phyloP scores from a whole-genome alignment of 2,797 vertebrate genomes.

The Nyctibius grandis region DNA sequence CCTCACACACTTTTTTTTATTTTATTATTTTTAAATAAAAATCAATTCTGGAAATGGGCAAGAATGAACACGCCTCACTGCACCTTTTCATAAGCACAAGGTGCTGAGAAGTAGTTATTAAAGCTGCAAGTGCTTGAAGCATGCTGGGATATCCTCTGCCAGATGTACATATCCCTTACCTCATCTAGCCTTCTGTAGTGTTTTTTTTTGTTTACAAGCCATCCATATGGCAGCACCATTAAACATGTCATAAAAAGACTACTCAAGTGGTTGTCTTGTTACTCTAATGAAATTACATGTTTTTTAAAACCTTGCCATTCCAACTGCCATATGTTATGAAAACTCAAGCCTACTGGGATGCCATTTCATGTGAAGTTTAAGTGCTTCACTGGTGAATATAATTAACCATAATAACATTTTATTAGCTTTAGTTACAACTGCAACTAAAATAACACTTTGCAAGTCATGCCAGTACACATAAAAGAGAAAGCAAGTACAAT shows the following conservation, averaged over 20 bases:
- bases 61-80: neutral
- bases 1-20: neutral
- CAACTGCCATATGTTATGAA: slow-evolving; percentile 32
- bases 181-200: neutral
- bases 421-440: slow-evolving; percentile 38
- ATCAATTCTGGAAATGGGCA: neutral
- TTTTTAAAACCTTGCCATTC: slow-evolving; percentile 40
- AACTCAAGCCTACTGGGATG: slow-evolving; percentile 33
- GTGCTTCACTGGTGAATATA: slow-evolving; percentile 25
- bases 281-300: slow-evolving; percentile 52
- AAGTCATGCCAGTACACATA: slow-evolving; percentile 29
- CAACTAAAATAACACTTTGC: slow-evolving; percentile 17
- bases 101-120: slow-evolving; percentile 14
- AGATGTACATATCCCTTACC: slow-evolving; percentile 1
- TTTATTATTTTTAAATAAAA: neutral
- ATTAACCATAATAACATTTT: slow-evolving; percentile 61
- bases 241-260: slow-evolving; percentile 12
- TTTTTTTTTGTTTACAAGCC: slow-evolving; percentile 14
- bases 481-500: slow-evolving; percentile 19
- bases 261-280: slow-evolving; percentile 24
- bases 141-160: slow-evolving; percentile 11
- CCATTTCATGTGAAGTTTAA: slow-evolving; percentile 60
- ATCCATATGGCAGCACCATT: slow-evolving; percentile 37
- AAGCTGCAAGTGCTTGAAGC: neutral
- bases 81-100: neutral